Conservation (phyloP, 2,113 vertebrate genomes). For the Carlito syrichta region DNA sequence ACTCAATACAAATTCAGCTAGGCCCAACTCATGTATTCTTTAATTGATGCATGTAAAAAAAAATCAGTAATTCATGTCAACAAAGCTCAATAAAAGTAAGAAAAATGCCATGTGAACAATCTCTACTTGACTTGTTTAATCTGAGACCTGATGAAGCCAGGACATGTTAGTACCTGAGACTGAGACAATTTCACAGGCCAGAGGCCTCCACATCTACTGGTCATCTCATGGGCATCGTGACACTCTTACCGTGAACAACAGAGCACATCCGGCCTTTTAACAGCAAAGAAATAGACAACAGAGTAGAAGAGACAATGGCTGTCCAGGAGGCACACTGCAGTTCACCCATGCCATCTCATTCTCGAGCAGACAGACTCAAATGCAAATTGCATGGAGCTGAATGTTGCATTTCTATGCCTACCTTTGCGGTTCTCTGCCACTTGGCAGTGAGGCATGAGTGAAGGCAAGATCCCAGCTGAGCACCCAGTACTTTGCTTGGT, state of each 20-base stretch:
- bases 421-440: neutral
- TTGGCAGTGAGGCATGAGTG: neutral
- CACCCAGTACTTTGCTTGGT: no score
- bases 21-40: neutral
- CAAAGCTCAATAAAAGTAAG: neutral
- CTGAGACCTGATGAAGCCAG: neutral
- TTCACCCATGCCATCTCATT: no score
- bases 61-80: neutral
- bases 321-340: fast-evolving
- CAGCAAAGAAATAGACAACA: neutral
- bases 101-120: neutral
- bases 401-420: neutral
- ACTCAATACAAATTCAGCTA: neutral
- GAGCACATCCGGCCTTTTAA: fast-evolving
- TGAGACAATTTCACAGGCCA: neutral
- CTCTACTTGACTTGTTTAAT: neutral
- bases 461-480: neutral
- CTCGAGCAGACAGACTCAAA: fast-evolving
- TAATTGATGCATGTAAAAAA: neutral
- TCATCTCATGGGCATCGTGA: neutral
- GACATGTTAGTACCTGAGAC: neutral
- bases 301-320: fast-evolving
- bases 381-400: fast-evolving
- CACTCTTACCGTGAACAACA: fast-evolving
- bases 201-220: fast-evolving